A percentile compares a stretch with the other conserved stretches of the same genome.
These are phyloP conservation scores for Morone chrysops DNA, from an alignment of 2,113 vertebrate species.

Conservation along the genomic window DNA sequence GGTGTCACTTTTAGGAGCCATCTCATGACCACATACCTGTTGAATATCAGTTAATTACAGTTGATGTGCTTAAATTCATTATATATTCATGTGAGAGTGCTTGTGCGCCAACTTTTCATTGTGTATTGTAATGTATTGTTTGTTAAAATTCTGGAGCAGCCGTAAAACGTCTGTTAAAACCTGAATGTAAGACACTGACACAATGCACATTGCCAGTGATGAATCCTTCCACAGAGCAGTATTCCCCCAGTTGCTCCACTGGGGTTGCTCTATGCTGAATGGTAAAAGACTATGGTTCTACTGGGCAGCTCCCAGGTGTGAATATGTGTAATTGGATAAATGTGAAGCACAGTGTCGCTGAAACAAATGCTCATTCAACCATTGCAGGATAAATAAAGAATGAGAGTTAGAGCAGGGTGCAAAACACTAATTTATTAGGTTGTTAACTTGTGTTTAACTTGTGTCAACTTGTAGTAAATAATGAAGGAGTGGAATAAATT, in stretches of 20 bases:
- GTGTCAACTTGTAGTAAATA: constrained; percentile 52
- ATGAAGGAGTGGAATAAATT: constrained; percentile 39
- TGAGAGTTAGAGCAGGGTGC: constrained; percentile 29
- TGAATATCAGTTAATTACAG: no score
- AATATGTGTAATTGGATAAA: constrained; percentile 48
- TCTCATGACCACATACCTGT: not conserved
- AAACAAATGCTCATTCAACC: constrained; percentile 35
- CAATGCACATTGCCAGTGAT: constrained; percentile 32
- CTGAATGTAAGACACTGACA: not conserved
- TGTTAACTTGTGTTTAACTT: constrained; percentile 59
- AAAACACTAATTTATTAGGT: constrained; percentile 41
- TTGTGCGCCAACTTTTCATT: no score
- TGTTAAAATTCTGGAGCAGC: not conserved
- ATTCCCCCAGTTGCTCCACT: constrained; percentile 37
- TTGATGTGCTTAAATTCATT: no score
- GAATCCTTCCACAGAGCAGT: constrained; percentile 43
- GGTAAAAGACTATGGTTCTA: constrained; percentile 16
- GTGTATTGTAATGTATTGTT: no score
- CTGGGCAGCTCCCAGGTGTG: constrained; percentile 50
- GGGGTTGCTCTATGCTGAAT: constrained; percentile 33
- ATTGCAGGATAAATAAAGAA: constrained; percentile 43
- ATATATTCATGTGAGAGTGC: no score
- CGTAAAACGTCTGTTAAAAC: not conserved
- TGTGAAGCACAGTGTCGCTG: constrained; percentile 7
- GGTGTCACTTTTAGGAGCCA: not conserved